Evolutionary conservation across 2,888 invertebrate species (phyloP).

Genomic region (Caenorhabditis macrosperma): DNA sequence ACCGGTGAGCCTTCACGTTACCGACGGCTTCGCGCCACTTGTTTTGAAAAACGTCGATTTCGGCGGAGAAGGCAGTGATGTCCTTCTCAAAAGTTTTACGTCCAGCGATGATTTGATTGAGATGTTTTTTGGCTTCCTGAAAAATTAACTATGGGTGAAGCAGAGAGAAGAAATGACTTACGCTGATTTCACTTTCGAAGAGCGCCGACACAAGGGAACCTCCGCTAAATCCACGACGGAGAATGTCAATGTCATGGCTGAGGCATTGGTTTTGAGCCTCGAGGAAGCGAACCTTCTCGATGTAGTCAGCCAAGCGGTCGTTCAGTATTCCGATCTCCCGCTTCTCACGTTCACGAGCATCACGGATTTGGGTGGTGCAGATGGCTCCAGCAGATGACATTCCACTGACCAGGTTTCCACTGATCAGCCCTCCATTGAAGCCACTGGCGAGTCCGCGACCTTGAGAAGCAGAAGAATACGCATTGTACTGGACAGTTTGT

Average conservation of each 20-base stretch:
- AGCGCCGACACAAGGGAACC: slow-evolving; percentile 28
- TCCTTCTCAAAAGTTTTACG: slow-evolving; percentile 31
- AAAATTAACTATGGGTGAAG: background rate
- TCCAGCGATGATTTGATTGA: slow-evolving; percentile 32
- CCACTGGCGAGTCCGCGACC: slow-evolving; percentile 28
- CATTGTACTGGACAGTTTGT: slow-evolving; percentile 18
- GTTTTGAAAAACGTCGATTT: slow-evolving; percentile 25
- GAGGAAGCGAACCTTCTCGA: slow-evolving; percentile 82
- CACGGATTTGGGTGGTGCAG: slow-evolving; percentile 76
- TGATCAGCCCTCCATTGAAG: slow-evolving; percentile 26
- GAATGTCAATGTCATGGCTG: slow-evolving; percentile 75
- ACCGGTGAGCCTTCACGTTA: slow-evolving; percentile 75
- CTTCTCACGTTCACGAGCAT: slow-evolving; percentile 82
- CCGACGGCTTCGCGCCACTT: slow-evolving; percentile 77
- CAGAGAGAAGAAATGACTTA: too few relatives aligned
- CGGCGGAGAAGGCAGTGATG: slow-evolving; percentile 19
- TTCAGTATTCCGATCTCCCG: slow-evolving; percentile 83
- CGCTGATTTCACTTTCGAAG: slow-evolving; percentile 40
- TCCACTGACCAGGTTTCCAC: slow-evolving; percentile 33
- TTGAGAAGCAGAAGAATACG: slow-evolving; percentile 30
- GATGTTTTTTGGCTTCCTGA: slow-evolving; percentile 49
- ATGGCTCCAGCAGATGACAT: slow-evolving; percentile 54
- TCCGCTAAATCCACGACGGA: slow-evolving; percentile 46
- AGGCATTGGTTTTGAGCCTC: slow-evolving; percentile 80
- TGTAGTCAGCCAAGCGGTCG: slow-evolving; percentile 83